Base-by-base conservation (phyloP, 37 sponge, comb jelly and placozoan species). In the Aplysina aerophoba region DNA sequence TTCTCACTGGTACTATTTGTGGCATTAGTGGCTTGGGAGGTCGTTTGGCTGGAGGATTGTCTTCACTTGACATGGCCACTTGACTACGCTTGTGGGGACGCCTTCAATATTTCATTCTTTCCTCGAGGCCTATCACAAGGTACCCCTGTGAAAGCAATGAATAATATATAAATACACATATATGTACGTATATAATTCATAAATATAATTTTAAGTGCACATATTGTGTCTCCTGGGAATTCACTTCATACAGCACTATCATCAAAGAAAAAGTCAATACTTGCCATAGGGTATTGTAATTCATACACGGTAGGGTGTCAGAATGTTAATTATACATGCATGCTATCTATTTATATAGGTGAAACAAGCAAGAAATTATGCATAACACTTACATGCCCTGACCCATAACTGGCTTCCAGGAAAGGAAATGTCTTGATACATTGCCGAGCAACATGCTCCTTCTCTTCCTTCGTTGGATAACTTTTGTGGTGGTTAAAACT, bases 391-490 rank as follows among this genome's bases (percentile, higher is more conserved):
- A 57, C 59, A 57, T 57, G 59, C 17, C 59, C 59, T 57, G 59
- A 57, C 17, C 59, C 59, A 57, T 17, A 57, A 17, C 59, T 57
- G 59, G 59, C 59, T 57, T 57, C 59, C 15, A 57, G 59, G 17
- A 57, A 57, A 57, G 74, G 74, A 37, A 30, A 73, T 21, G 21
- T 37, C 20, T 73, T 15, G 8, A 31, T 37, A 31, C 74, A 73
- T 15, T 31, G 74, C 12, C 21, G 21, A 4, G 74, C 74, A 19
- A 73, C 74, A 73, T 73, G 74, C 37, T 73, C 74, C 41, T 37
- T 73, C 37, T 73, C 74, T 31, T 15, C 74, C 39, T 37, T 73
- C 31, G 74, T 73, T 6, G 74, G 74, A 19, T 73, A 73, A 19
- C 8, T 13, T 19, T 15, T 34, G n/a, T n/a, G n/a, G 39, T 73